Evolutionary conservation across 2,888 invertebrate genomes (phyloP), one percentile per base, ranked within the genome.

Genomic region (Oscheius sp.): DNA sequence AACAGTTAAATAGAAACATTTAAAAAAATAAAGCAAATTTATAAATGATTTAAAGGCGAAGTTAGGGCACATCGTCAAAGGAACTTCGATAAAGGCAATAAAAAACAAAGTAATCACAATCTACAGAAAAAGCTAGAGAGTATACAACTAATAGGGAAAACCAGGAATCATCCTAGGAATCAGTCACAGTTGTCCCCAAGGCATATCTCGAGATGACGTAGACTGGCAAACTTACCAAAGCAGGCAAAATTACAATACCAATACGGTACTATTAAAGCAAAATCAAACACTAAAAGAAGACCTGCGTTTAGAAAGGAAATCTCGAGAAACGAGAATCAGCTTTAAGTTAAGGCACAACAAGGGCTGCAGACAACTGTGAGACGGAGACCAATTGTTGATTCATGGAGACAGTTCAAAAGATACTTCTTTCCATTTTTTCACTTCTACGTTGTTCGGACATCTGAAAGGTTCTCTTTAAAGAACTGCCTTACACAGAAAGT

Each of bases 341-440:
- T 21, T 59, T 59, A 35, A 46, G 53, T 59, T 64, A 70, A 70
- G 70, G 70, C 70, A 70, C 70, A 49, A 70, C 52, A 59, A 18
- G 35, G 49, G 70, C 61, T 59, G 61, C 29, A 70, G 70, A 70
- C 61, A 70, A 70, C 70, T 70, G 70, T 70, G 70, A 41, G 35
- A 18, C 70, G 43, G 61, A 70, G 55, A 69, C 69, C 69, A 69
- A 18, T 7, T 21, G 43, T 61, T 43, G 61, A 61, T 61, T 61
- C 66, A 27, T 18, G 21, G 52, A 13, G 52, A 64, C 27, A 16
- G 49, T 13, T 72, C 59, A 73, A 59, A 73, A 73, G n/a, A 73
- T 69, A 35, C 69, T 69, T 25, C 69, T 29, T 35, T 73, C 69
- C 73, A 73, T 73, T 41, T 73, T 73, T 21, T 66, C 66, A 27